Percentiles rank a stretch among this genome's conserved stretches.
These are phyloP conservation scores for Ctenopoma kingsleyae DNA, from an alignment of 2,797 vertebrate genomes.

Conservation along the genomic window DNA sequence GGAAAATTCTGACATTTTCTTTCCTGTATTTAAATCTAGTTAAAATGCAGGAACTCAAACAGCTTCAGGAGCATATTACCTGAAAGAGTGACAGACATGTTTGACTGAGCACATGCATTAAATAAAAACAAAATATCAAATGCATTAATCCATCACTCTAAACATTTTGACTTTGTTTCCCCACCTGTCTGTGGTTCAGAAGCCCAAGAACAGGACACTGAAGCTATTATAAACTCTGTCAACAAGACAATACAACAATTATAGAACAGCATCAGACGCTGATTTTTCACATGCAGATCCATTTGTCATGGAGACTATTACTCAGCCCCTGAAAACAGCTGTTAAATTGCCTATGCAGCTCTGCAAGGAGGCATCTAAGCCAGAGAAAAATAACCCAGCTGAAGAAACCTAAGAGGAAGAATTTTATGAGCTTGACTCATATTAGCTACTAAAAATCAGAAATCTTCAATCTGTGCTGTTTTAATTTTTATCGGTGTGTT, in stretches of 20 bases:
- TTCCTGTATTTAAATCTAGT: slow-evolving; percentile 6
- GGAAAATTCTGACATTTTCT: neutral
- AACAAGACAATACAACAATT: neutral
- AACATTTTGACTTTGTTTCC: neutral
- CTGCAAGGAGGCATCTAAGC: neutral
- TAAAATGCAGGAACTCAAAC: slow-evolving; percentile 1
- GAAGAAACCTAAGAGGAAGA: neutral
- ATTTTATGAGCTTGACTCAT: neutral
- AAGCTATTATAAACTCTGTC: neutral
- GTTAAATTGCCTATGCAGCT: neutral
- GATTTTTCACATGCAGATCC: neutral
- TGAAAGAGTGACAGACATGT: neutral
- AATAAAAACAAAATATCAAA: too few relatives aligned
- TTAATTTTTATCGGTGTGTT: neutral
- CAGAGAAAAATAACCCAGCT: slow-evolving; percentile 1
- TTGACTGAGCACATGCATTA: neutral
- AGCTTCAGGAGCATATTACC: neutral
- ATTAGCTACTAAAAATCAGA: neutral
- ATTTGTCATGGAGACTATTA: neutral
- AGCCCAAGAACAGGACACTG: neutral
- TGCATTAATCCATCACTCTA: neutral
- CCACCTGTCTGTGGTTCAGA: neutral
- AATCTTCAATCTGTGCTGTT: neutral
- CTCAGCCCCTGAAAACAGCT: neutral
- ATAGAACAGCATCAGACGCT: neutral